Base-by-base conservation (phyloP, 2,113 vertebrate species). In the Pituophis catenifer region DNA sequence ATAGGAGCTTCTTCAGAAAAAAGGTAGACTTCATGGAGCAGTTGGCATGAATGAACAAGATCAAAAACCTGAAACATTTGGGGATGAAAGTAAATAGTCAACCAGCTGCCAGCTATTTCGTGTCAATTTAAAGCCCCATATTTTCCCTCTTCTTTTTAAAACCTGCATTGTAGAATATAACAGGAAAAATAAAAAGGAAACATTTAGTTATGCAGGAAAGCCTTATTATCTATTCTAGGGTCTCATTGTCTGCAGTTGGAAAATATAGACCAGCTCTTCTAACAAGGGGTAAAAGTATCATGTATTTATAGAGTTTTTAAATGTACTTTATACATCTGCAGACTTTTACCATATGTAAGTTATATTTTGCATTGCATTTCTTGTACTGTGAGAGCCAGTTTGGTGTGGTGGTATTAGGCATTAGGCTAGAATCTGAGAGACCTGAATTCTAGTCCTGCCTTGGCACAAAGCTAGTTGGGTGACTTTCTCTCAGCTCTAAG, bases 31-130 rank as follows among this genome's bases (percentile, higher is more conserved):
- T 97, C 93, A 94, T 95, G 94, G 86, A 98, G 65, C 90, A 97
- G 93, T 62, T 94, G 96, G 88, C 97, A 97, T 23, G 95, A 97
- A 12, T 91, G 62, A 23, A 91, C 94, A 93, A 98, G 94, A 95
- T 98, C 96, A 96, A 97, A 98, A 33, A 97, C 89, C 96, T 98
- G 85, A 88, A 57, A 95, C 17, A 93, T 75, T 88, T 92, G 33
- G 53, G 50, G 19, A 59, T 15, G 23, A 33, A 91, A 70, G 90
- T 17, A 6, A 38, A 57, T 21, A 50, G 70, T 94, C 54, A 86
- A 15, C 52, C 91, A 24, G 93, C 70, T 94, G 29, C 26, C 52
- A 11, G 94, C 5, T 55, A 1, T 57, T 94, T 92, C 92, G 93
- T 59, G 55, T n/a, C 24, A 81, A 52, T 54, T 85, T 94, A 75